phyloP scores from a whole-genome alignment of 1,140 invertebrate species.

The Drosophila equinoxialis region DNA sequence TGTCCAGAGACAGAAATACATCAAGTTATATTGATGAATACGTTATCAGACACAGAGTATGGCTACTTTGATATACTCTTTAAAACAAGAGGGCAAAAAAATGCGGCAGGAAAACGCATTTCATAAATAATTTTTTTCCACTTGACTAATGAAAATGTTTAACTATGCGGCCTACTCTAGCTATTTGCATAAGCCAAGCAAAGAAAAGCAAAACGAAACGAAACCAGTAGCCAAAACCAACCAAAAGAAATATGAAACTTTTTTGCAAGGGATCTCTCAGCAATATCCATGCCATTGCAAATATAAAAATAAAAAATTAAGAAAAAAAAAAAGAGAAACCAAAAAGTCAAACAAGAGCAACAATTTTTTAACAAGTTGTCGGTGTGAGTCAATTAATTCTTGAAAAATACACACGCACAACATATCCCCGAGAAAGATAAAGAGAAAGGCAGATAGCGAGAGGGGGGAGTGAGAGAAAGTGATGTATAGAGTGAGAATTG shows the following conservation, averaged over 20 bases:
- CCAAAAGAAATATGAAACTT: slow-evolving; percentile 27
- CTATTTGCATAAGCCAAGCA: slow-evolving; percentile 58
- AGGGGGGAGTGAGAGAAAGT: not conserved
- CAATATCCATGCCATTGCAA: slow-evolving; percentile 62
- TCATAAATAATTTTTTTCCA: slow-evolving; percentile 73
- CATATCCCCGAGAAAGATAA: slow-evolving; percentile 28
- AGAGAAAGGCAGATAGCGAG: not conserved
- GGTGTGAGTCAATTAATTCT: slow-evolving; percentile 75
- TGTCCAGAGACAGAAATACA: too few species aligned
- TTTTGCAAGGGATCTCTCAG: slow-evolving; percentile 31
- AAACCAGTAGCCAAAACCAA: not conserved
- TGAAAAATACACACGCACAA: slow-evolving; percentile 60
- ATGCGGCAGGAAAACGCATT: slow-evolving; percentile 46
- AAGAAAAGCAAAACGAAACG: not conserved
- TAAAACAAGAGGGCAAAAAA: not conserved
- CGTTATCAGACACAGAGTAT: too few species aligned
- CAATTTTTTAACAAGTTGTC: slow-evolving; percentile 62
- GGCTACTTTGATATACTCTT: not conserved
- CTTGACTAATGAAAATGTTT: slow-evolving; percentile 78
- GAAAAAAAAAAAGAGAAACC: not conserved
- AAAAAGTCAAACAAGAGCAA: slow-evolving; percentile 61
- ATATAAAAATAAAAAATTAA: slow-evolving; percentile 20
- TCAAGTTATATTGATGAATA: too few species aligned
- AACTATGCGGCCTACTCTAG: slow-evolving; percentile 37
- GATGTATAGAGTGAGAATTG: slow-evolving; percentile 21